phyloP scores from a whole-genome alignment of 2,888 invertebrate species.

The Anthophora plumipes region DNA sequence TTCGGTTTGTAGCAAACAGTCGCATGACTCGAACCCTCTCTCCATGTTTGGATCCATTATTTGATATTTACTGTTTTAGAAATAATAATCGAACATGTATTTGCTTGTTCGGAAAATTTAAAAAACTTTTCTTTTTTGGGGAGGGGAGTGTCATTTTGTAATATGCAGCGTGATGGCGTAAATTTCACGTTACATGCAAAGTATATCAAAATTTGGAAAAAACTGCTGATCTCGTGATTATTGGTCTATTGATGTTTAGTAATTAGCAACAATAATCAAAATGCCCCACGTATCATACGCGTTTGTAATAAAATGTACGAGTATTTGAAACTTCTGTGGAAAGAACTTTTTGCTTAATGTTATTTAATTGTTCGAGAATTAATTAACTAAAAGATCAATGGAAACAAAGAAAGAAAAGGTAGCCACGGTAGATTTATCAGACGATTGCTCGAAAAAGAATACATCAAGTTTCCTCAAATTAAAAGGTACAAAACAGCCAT shows the following conservation, averaged over 20 bases:
- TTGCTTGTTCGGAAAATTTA: background rate
- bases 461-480: too few species aligned
- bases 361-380: background rate
- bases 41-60: background rate
- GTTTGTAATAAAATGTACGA: background rate
- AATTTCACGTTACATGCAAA: background rate
- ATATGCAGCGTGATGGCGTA: background rate
- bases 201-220: too few species aligned
- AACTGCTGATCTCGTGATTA: too few species aligned
- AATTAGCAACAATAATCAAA: constrained; percentile 5
- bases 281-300: background rate
- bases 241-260: background rate
- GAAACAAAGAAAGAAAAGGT: background rate
- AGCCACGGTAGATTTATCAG: background rate
- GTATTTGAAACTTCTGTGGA: background rate
- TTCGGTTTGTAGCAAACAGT: background rate
- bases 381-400: background rate
- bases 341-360: background rate
- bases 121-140: too few species aligned
- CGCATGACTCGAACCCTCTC: background rate
- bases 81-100: background rate
- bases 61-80: constrained; percentile 4
- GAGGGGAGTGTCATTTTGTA: background rate
- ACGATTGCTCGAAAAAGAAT: background rate
- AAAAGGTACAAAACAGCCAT: too few species aligned